phyloP scores from a whole-genome alignment of 1,140 invertebrate genomes.

The Drosophila funebris region DNA sequence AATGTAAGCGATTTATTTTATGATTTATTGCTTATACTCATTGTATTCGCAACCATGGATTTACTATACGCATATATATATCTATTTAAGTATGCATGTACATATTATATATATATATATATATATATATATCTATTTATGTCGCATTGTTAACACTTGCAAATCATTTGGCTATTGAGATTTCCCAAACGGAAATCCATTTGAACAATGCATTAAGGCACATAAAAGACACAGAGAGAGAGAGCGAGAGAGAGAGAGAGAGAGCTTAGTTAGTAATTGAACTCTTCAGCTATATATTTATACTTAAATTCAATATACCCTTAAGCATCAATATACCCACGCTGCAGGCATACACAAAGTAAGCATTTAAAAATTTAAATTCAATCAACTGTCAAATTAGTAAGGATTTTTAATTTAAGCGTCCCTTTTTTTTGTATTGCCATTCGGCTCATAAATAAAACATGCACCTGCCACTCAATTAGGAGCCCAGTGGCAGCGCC shows the following conservation, averaged over 20 bases:
- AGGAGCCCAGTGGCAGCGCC: slow-evolving; percentile 38
- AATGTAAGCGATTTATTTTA: slow-evolving; percentile 82
- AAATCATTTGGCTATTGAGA: slow-evolving; percentile 45
- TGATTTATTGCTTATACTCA: slow-evolving; percentile 80
- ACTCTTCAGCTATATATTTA: no score
- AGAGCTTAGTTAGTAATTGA: no score
- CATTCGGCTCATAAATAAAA: slow-evolving; percentile 72
- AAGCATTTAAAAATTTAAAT: slow-evolving; percentile 69
- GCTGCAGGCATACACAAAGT: no score
- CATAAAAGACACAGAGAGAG: no score
- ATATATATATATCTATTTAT: slow-evolving; percentile 20
- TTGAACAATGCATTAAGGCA: slow-evolving; percentile 16
- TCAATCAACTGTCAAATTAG: slow-evolving; percentile 82
- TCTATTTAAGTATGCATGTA: neutral
- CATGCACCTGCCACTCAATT: slow-evolving; percentile 76
- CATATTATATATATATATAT: neutral
- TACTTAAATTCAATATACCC: neutral
- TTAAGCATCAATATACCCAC: neutral
- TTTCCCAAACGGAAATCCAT: slow-evolving; percentile 30
- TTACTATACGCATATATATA: slow-evolving; percentile 20
- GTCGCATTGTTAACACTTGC: slow-evolving; percentile 71
- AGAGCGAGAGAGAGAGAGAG: no score
- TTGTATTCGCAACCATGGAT: slow-evolving; percentile 60
- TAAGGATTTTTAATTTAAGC: slow-evolving; percentile 75
- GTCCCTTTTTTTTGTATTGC: slow-evolving; percentile 43